phyloP scores from a whole-genome alignment of 2,888 invertebrate genomes.

The Andricus curvator region DNA sequence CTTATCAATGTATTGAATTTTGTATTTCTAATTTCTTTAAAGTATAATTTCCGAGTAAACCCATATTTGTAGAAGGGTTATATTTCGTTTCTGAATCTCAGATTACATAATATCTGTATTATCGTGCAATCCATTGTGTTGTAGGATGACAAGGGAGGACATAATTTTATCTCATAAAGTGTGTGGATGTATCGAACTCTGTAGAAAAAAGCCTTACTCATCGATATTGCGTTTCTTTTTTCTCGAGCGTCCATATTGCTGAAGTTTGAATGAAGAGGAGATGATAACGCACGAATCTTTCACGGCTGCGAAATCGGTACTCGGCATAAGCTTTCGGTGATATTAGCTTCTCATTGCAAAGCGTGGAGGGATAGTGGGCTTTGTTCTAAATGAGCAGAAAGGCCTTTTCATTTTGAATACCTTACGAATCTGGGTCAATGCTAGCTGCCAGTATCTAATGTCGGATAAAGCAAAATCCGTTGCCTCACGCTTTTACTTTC shows the following conservation, averaged over 20 bases:
- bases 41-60: too few species aligned
- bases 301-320: constrained; percentile 16
- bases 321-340: constrained; percentile 10
- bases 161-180: not conserved
- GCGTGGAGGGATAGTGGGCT: constrained; percentile 1
- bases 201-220: not conserved
- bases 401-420: constrained; percentile 20
- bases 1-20: too few species aligned
- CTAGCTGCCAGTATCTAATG: constrained; percentile 12
- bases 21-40: too few species aligned
- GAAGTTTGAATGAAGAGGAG: not conserved
- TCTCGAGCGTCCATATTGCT: constrained; percentile 11
- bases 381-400: constrained; percentile 29
- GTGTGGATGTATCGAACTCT: not conserved
- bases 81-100: too few species aligned
- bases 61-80: too few species aligned
- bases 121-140: not conserved
- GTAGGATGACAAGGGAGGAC: not conserved
- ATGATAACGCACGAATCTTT: constrained; percentile 28
- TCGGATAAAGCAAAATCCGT: not conserved
- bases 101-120: not conserved
- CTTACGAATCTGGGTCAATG: constrained; percentile 7
- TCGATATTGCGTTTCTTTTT: constrained; percentile 6
- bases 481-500: not conserved
- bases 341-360: constrained; percentile 24